These are phyloP conservation scores for Gymnocephalus cernua DNA, from an alignment of 2,113 vertebrate species.

Conservation along the genomic window DNA sequence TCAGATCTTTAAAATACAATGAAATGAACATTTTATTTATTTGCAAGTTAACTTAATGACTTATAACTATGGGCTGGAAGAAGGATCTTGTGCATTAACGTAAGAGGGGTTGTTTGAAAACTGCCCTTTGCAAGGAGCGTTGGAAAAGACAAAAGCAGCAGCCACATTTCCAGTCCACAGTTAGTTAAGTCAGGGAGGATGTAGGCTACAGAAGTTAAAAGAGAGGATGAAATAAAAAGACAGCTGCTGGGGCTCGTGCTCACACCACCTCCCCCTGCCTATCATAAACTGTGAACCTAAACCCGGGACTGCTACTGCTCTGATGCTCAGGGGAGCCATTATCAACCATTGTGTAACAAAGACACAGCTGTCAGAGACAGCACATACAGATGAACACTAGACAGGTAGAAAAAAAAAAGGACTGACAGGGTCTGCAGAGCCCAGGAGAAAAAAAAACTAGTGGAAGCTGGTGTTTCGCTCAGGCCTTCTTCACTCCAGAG, in stretches of 20 bases:
- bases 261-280: neutral
- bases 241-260: conserved; percentile 40
- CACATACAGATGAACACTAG: neutral
- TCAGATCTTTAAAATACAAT: neutral
- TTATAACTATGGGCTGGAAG: neutral
- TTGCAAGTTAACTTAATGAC: neutral
- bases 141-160: neutral
- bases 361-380: conserved; percentile 5
- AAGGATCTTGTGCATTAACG: neutral
- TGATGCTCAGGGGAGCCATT: conserved; percentile 22
- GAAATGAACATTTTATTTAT: neutral
- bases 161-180: neutral
- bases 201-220: neutral
- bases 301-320: conserved; percentile 10
- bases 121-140: no score
- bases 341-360: neutral
- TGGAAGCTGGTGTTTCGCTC: conserved; percentile 21
- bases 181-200: neutral
- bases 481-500: conserved; percentile 25
- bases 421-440: neutral
- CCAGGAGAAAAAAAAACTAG: neutral
- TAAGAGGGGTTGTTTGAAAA: neutral
- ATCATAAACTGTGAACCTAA: conserved; percentile 9
- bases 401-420: conserved; percentile 3
- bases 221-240: neutral